Percentiles rank a stretch among this genome's conserved stretches.
These are phyloP conservation scores for Antechinus stuartii DNA, from an alignment of 2,113 vertebrate genomes.

Conservation along the genomic window DNA sequence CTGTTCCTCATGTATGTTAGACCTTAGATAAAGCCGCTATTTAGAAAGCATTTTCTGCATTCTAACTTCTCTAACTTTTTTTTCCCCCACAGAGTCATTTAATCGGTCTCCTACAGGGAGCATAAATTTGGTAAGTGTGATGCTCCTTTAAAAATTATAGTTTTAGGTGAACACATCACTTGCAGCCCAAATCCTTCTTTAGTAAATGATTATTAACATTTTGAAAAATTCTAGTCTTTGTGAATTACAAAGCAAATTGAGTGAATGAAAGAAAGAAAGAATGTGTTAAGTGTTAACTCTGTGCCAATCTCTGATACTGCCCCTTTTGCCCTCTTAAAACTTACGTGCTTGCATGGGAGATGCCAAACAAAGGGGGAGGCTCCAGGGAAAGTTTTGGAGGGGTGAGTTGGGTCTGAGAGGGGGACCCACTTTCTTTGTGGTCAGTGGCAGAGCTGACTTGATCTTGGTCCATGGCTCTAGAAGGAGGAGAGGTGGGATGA, in stretches of 20 bases:
- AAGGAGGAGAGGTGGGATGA: neutral
- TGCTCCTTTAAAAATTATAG: slow-evolving; percentile 28
- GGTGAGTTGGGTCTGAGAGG: no score
- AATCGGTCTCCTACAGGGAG: slow-evolving; percentile 98
- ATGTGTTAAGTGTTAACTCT: neutral
- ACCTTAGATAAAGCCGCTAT: slow-evolving; percentile 35
- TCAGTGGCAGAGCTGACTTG: neutral
- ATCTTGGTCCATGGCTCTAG: neutral
- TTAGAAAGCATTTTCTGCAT: slow-evolving; percentile 54
- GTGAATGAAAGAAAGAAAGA: neutral
- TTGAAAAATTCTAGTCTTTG: slow-evolving; percentile 43
- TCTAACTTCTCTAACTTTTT: slow-evolving; percentile 70
- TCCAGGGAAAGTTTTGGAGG: neutral
- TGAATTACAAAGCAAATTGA: slow-evolving; percentile 38
- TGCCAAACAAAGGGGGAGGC: neutral
- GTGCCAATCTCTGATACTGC: neutral
- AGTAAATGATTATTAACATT: slow-evolving; percentile 27
- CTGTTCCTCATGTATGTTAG: slow-evolving; percentile 51
- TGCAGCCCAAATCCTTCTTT: neutral
- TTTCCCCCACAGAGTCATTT: slow-evolving; percentile 90
- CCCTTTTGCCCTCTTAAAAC: neutral
- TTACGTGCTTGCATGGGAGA: neutral
- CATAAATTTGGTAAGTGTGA: slow-evolving; percentile 93
- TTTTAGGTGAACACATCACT: neutral
- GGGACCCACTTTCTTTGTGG: neutral